Base-by-base conservation (phyloP, 2,797 vertebrate genomes). In the Xyrichtys novacula region DNA sequence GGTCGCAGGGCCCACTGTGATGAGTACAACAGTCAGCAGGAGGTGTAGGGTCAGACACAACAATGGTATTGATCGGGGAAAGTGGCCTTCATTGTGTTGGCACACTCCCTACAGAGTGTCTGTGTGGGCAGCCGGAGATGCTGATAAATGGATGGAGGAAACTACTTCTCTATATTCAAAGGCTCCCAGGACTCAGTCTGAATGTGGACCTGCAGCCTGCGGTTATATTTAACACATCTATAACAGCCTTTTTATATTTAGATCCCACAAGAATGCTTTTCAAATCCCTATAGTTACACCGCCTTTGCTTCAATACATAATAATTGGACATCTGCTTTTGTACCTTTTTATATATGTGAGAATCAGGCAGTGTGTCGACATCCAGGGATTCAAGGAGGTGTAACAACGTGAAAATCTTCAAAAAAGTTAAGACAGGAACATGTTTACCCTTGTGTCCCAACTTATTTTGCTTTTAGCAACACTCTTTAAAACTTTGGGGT, bases 51-150 rank as follows among this genome's bases (percentile, higher is more conserved):
- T 88, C 81, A 29, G 36, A 71, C 50, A 39, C n/a, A 83, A 90
- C 88, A 90, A 90, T 89, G 64, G 68, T 89, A 90, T 89, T 87
- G 85, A 92, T 90, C 65, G 68, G 77, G 38, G 74, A 85, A 85
- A 87, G 73, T 77, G 67, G 83, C 57, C 71, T 66, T 44, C 32
- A 86, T 90, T 90, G 88, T 90, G 69, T 65, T 39, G 85, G 75
- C 86, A 90, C 82, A 56, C 78, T 90, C 87, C 82, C 85, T 70
- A 63, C 71, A 80, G 85, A 82, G 84, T 59, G 66, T 71, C 52
- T 69, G 78, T 74, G 83, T 88, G 74, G 77, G 82, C 16, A 75
- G 75, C 68, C 50, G n/a, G 65, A 65, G 76, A 83, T 70, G 75
- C 71, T 86, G 87, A 84, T 76, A 46, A 80, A 86, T 83, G 80